These are phyloP conservation scores for Pseudochirops corinnae DNA, from an alignment of 2,797 vertebrate genomes.

Conservation along the genomic window DNA sequence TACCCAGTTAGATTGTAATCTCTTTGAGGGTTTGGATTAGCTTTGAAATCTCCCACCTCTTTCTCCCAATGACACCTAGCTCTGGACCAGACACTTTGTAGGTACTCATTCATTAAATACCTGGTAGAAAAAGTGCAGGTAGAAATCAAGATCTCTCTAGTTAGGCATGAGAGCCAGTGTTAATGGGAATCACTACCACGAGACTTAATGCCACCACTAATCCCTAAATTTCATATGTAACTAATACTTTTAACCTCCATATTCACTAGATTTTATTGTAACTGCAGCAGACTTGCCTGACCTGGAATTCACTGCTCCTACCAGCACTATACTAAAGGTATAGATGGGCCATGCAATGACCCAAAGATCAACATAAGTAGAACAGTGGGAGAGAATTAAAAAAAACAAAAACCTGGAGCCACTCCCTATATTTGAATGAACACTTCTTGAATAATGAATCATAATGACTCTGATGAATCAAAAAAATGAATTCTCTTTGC, in stretches of 20 bases:
- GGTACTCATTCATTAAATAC: background rate
- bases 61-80: background rate
- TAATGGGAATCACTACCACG: conserved; percentile 25
- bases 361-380: background rate
- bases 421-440: conserved; percentile 18
- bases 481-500: conserved; percentile 39
- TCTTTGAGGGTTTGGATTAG: background rate
- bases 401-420: conserved; percentile 4
- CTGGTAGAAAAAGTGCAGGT: background rate
- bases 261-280: conserved; percentile 28
- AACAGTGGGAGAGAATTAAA: conserved; percentile 32
- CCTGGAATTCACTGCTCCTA: background rate
- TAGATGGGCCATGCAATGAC: background rate
- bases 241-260: conserved; percentile 38
- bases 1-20: background rate
- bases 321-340: background rate
- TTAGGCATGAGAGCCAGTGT: background rate
- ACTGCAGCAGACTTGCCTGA: conserved; percentile 40
- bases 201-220: background rate
- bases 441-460: conserved; percentile 30
- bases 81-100: background rate
- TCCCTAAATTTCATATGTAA: conserved; percentile 43
- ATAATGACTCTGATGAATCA: conserved; percentile 10
- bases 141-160: conserved; percentile 23
- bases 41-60: background rate